Conservation (phyloP, 2,888 invertebrate species). For the Idaea biselata region DNA sequence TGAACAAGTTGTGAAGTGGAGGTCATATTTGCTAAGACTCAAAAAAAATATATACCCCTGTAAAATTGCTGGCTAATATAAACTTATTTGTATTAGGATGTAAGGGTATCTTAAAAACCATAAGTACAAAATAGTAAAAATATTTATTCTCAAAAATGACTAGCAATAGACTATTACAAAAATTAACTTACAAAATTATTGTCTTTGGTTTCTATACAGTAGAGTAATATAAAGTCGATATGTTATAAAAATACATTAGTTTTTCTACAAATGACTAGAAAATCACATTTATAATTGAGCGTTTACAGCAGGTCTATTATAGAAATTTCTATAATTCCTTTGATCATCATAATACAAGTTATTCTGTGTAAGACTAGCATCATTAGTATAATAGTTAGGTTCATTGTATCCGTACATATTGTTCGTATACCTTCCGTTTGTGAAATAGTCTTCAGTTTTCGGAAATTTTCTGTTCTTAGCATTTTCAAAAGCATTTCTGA, state of each 20-base stretch:
- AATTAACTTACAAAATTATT: constrained; percentile 48
- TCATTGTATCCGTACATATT: constrained; percentile 52
- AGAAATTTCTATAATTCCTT: constrained; percentile 65
- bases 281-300: constrained; percentile 57
- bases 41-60: background rate
- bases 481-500: constrained; percentile 80
- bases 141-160: constrained; percentile 56
- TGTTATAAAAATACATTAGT: constrained; percentile 16
- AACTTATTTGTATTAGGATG: background rate
- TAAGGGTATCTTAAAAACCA: constrained; percentile 10
- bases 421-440: constrained; percentile 47
- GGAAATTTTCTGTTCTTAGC: constrained; percentile 56
- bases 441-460: constrained; percentile 48
- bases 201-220: constrained; percentile 47
- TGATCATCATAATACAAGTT: constrained; percentile 64
- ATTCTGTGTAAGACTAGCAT: constrained; percentile 54
- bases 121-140: constrained; percentile 42
- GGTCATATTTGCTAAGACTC: background rate
- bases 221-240: constrained; percentile 14
- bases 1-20: constrained; percentile 10
- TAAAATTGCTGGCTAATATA: background rate
- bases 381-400: constrained; percentile 49
- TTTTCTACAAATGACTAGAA: constrained; percentile 37
- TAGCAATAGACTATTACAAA: constrained; percentile 60
- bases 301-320: constrained; percentile 62